Percentiles rank a stretch among this genome's conserved stretches.
Conservation (phyloP, 1,140 invertebrate species). For the Drosophila parabipectinata region DNA sequence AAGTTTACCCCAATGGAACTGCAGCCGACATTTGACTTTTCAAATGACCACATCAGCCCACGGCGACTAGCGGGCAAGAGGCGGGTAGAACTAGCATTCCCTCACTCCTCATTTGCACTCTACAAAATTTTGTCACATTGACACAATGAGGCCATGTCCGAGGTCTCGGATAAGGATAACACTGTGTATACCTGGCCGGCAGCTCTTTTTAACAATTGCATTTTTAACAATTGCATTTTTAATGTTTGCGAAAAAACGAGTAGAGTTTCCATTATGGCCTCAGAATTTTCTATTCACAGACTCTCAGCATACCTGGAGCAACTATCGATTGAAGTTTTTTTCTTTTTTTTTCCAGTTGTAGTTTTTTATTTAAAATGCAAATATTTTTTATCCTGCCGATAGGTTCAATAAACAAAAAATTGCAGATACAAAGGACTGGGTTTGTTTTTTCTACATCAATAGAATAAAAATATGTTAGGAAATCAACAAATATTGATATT, state of each 20-base stretch:
- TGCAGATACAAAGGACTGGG: too few species aligned
- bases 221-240: conserved; percentile 79
- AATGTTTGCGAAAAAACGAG: conserved; percentile 53
- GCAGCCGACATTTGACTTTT: conserved; percentile 70
- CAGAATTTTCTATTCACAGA: background rate
- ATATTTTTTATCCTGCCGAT: conserved; percentile 1
- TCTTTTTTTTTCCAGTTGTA: conserved; percentile 16
- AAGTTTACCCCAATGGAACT: conserved; percentile 65
- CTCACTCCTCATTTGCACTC: conserved; percentile 19
- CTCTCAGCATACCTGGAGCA: background rate
- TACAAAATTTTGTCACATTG: conserved; percentile 61
- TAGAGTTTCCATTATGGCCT: conserved; percentile 6
- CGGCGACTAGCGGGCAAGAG: conserved; percentile 2
- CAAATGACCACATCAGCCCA: conserved; percentile 44
- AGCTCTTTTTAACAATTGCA: conserved; percentile 65
- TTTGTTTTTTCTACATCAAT: background rate
- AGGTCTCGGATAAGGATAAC: conserved; percentile 32
- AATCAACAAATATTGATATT: background rate
- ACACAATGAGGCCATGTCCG: conserved; percentile 70
- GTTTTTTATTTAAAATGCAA: conserved; percentile 45
- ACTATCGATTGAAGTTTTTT: conserved; percentile 48
- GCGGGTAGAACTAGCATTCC: conserved; percentile 27
- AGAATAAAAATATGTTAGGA: background rate
- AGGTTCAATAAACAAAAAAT: too few species aligned
- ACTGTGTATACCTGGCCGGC: conserved; percentile 16